A percentile compares a stretch with the other conserved stretches of the same genome.
Conservation (phyloP, 2,888 invertebrate species). For the Theodoxus fluviatilis region DNA sequence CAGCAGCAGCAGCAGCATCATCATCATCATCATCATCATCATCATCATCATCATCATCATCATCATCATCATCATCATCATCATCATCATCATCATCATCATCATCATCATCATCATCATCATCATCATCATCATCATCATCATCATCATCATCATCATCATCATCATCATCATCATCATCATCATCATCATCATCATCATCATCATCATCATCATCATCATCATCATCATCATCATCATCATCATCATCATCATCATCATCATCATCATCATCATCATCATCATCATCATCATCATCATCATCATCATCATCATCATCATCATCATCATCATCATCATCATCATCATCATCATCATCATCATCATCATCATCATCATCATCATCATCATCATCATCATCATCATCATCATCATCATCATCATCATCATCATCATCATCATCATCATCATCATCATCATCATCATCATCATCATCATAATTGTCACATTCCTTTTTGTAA, state of each 20-base stretch:
- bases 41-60: not conserved
- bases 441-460: constrained; percentile 23
- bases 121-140: not conserved
- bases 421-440: not conserved
- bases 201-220: not conserved
- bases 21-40: not conserved
- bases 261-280: not conserved
- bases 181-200: not conserved
- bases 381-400: not conserved
- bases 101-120: constrained; percentile 18
- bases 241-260: not conserved
- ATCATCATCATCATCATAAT: not conserved
- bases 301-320: not conserved
- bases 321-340: not conserved
- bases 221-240: not conserved
- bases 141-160: not conserved
- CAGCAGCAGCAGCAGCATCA: not conserved
- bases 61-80: not conserved
- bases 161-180: not conserved
- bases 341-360: not conserved
- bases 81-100: not conserved
- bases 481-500: not conserved
- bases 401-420: not conserved
- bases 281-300: not conserved
- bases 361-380: not conserved